These are phyloP conservation scores for Thermophis baileyi DNA, from an alignment of 2,113 vertebrate genomes.

Conservation along the genomic window DNA sequence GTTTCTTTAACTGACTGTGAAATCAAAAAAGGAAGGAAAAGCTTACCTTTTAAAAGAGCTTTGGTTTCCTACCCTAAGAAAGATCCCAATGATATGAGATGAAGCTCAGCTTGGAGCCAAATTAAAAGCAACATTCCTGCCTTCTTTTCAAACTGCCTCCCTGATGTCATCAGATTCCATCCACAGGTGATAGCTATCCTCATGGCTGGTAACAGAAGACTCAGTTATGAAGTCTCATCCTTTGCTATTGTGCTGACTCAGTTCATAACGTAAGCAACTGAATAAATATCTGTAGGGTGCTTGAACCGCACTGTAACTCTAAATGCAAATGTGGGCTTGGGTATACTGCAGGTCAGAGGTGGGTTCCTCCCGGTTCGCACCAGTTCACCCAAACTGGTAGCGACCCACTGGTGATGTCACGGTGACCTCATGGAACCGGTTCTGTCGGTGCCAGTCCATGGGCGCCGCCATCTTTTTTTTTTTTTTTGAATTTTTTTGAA, in stretches of 20 bases:
- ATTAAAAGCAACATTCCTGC: background rate
- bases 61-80: no score
- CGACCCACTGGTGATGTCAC: no score
- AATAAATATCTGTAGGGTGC: background rate
- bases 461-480: no score
- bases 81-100: background rate
- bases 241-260: background rate
- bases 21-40: background rate
- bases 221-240: background rate
- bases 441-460: no score
- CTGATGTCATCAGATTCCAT: slow-evolving; percentile 4
- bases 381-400: no score
- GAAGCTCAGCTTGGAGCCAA: background rate
- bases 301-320: background rate
- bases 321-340: background rate
- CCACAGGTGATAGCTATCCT: background rate
- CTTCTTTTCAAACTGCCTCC: background rate
- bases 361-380: no score
- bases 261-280: background rate
- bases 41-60: background rate
- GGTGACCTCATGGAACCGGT: no score
- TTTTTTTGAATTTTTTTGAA: no score
- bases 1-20: background rate
- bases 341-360: no score
- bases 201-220: background rate